Base-by-base conservation (phyloP, 2,113 vertebrate species). In the Entelurus aequoreus region DNA sequence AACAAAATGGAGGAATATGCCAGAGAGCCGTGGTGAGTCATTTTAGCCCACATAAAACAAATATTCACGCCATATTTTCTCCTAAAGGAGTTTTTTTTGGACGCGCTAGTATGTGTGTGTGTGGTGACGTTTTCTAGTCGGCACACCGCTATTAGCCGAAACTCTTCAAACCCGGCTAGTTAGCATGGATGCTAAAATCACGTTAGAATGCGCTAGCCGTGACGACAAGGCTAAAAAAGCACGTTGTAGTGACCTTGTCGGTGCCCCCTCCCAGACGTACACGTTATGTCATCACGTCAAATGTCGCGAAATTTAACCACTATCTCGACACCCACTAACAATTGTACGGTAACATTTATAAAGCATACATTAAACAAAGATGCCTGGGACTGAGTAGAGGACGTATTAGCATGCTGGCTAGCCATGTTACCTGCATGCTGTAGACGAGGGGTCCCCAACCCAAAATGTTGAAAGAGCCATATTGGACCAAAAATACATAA, bases 1-100 rank as follows among this genome's bases (percentile, higher is more conserved):
- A 87, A 87, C 86, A 95, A 95, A 90, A 98, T 98, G 95, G 95
- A 97, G 92, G 95, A 97, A 42, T 95, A 96, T 65, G 94, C 94
- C 9, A 91, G 95, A 2, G 95, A 98, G 44, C 95, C 95, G 0
- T 98, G 95, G 95, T 98, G 72, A 93, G 93, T 60, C 7, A 37
- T 49, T 14, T 28, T 54, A 40, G 0, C 6, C 1, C 3, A 66
- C 59, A 54, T 37, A 46, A 40, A 1, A 28, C 0, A 2, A 28
- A 62, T 5, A 1, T 62, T 4, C 0, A 4, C 0, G 1, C 0
- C 1, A 46, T 46, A 2, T 69, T 71, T 37, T 8, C 1, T 4
- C 0, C 4, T 44, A 11, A 3, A 16, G n/a, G 48, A 8, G n/a
- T 42, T 6, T 57, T 9, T 19, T 6, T 44, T 40, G 1, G 4